These are phyloP conservation scores for Brachypodius melanocephalos DNA, from an alignment of 2,113 vertebrate species.

Conservation along the genomic window DNA sequence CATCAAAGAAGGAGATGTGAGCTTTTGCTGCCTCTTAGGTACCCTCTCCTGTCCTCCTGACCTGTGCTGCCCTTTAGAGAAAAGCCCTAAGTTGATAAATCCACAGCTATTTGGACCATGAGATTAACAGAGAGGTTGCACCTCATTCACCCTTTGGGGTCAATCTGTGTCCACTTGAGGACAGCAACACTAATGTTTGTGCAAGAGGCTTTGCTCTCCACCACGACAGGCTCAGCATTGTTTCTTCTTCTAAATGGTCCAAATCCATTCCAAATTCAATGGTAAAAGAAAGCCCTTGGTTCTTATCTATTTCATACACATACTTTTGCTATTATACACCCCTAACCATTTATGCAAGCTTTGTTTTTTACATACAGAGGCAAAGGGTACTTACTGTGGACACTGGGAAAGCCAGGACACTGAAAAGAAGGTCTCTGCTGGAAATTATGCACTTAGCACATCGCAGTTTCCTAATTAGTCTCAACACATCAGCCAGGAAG, in stretches of 20 bases:
- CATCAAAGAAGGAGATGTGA: background rate
- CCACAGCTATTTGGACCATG: background rate
- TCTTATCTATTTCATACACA: background rate
- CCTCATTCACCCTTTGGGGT: background rate
- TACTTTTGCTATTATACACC: background rate
- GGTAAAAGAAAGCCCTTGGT: background rate
- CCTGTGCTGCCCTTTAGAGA: background rate
- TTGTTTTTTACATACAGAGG: background rate
- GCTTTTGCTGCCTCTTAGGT: background rate
- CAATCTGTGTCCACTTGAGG: background rate
- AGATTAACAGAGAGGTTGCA: background rate
- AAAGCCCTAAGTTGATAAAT: background rate
- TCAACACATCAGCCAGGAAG: conserved; percentile 73
- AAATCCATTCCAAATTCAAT: background rate
- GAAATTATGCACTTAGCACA: conserved; percentile 62
- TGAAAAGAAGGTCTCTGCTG: conserved; percentile 77
- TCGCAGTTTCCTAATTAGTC: conserved; percentile 67
- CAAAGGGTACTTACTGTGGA: conserved; percentile 72
- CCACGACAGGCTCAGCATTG: background rate
- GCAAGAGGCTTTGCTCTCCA: background rate
- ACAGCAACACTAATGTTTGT: background rate
- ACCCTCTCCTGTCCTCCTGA: background rate
- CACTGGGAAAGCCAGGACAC: conserved; percentile 73
- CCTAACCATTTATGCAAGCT: background rate
- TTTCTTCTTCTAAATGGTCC: background rate